Evolutionary conservation across 2,113 vertebrate species (phyloP), one percentile per base, ranked within the genome.

Genomic region (Chaetorhynchus papuensis): DNA sequence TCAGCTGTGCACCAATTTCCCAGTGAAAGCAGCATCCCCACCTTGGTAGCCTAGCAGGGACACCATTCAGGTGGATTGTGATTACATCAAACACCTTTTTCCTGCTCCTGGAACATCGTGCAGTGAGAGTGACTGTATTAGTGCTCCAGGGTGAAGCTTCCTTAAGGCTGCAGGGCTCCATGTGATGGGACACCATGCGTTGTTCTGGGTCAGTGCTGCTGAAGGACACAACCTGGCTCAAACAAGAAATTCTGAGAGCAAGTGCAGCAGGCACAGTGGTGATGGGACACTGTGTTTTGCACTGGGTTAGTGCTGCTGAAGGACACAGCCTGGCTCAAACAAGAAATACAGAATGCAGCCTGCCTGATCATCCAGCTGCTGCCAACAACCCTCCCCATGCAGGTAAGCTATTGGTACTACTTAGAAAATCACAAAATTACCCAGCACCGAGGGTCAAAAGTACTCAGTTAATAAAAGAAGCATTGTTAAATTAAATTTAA

Each of bases 11-110:
- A 35, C 9, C 15, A 70, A 11, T 33, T 56, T 84, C 60, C 27
- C 23, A 28, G 37, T 30, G 37, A 59, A 44, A 70, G 24, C 21
- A 74, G 42, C 17, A 70, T 10, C 13, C 7, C 28, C 45, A 10
- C 19, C 24, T 17, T 8, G 3, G 11, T 7, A 50, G 5, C 9
- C 31, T 31, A 23, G 3, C 22, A 41, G 31, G 20, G 21, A 56
- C 7, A 9, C 10, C 3, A 4, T 59, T 39, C 13, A 52, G 11
- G 27, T 52, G 14, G 10, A 2, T 12, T 17, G 4, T 7, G 31
- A 10, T 15, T 44, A 9, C 0, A 1, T 19, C 5, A 17, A 56
- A 35, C 11, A 42, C 1, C 1, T 23, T 82, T 59, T 52, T 49
- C 19, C 41, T 82, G 15, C 28, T 56, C 30, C 37, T 47, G 60